phyloP scores from a whole-genome alignment of 1,140 invertebrate species.

The Dermatophagoides farinae region DNA sequence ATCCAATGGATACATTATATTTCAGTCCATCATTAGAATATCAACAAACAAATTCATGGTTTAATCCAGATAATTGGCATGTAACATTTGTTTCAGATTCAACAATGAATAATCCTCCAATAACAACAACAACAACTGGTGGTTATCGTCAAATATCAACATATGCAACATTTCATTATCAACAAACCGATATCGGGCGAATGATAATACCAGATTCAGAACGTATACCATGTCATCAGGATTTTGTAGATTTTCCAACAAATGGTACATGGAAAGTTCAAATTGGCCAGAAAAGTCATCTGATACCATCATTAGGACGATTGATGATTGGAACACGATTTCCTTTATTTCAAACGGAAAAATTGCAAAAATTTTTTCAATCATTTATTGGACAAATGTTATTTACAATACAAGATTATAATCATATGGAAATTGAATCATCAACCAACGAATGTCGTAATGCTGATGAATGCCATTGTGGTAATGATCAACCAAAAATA shows the following conservation, averaged over 20 bases:
- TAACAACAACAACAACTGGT: background rate
- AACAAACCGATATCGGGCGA: background rate
- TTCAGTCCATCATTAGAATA: background rate
- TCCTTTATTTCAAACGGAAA: background rate
- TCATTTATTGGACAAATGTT: conserved; percentile 1
- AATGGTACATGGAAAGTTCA: background rate
- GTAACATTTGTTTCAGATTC: background rate
- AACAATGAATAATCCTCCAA: background rate
- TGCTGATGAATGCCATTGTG: background rate
- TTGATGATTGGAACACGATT: background rate
- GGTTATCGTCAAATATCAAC: background rate
- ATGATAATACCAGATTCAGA: background rate
- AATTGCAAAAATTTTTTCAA: background rate
- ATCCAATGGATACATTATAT: background rate
- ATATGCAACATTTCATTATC: background rate
- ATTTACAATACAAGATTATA: background rate
- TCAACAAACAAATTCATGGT: background rate
- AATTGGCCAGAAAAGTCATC: background rate
- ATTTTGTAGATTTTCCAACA: background rate
- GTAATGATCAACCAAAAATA: background rate
- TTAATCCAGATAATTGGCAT: background rate
- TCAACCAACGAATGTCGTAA: background rate
- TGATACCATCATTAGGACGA: background rate
- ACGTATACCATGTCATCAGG: background rate
- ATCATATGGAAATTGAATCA: background rate